These are phyloP conservation scores for Mellilla xanthometata DNA, from an alignment of 2,888 invertebrate species.

Conservation along the genomic window DNA sequence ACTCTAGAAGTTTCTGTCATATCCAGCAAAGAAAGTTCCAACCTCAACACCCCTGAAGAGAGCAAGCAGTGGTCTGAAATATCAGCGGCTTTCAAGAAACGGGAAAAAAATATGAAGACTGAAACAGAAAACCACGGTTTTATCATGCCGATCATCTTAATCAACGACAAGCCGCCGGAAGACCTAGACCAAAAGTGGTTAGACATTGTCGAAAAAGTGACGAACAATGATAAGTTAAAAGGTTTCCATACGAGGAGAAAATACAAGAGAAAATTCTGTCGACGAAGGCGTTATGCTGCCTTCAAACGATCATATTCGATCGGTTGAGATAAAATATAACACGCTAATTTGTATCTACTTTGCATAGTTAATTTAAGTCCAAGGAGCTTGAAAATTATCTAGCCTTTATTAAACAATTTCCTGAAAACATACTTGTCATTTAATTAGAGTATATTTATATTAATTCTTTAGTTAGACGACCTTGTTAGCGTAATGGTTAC, in stretches of 20 bases:
- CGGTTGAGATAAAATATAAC: slow-evolving; percentile 39
- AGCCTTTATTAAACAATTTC: no score
- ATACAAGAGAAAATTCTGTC: slow-evolving; percentile 66
- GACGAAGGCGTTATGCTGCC: slow-evolving; percentile 56
- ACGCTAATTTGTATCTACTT: no score
- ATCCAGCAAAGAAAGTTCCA: slow-evolving; percentile 52
- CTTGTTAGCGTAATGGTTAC: no score
- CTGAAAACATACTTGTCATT: no score
- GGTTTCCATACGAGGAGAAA: slow-evolving; percentile 54
- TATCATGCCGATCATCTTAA: slow-evolving; percentile 63
- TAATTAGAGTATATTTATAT: no score
- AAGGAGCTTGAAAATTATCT: no score
- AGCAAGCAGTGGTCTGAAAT: slow-evolving; percentile 47
- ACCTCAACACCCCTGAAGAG: slow-evolving; percentile 49
- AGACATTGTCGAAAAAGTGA: slow-evolving; percentile 52
- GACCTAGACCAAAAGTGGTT: slow-evolving; percentile 69
- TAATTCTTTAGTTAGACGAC: no score
- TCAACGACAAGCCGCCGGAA: slow-evolving; percentile 69
- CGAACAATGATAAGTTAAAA: slow-evolving; percentile 60
- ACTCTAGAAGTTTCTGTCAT: slow-evolving; percentile 55
- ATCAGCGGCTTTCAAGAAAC: slow-evolving; percentile 46
- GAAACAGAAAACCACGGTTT: slow-evolving; percentile 38
- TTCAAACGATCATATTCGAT: slow-evolving; percentile 75
- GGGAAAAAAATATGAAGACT: slow-evolving; percentile 34
- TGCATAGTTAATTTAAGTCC: no score